Conservation (phyloP, 2,797 vertebrate genomes). For the Anguilla obscura region DNA sequence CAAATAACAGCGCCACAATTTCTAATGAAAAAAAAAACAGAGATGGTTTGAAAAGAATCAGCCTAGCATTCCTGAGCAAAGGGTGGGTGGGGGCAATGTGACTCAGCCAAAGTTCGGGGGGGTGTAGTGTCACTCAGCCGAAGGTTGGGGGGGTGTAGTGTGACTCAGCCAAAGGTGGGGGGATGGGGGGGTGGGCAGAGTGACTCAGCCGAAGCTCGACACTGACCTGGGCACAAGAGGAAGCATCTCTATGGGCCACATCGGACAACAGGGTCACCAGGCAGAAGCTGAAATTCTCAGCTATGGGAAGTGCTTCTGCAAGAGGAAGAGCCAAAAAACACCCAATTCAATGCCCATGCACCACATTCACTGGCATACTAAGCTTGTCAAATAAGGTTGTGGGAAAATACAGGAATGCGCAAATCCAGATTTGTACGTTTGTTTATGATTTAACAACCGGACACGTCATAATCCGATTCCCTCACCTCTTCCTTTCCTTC, state of each 20-base stretch:
- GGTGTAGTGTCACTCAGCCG: too few species aligned
- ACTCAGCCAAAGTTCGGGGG: neutral
- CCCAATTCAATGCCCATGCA: neutral
- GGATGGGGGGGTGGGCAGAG: too few species aligned
- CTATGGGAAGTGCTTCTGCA: constrained; percentile 86
- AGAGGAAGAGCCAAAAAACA: constrained; percentile 27
- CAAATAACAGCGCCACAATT: neutral
- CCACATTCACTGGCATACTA: neutral
- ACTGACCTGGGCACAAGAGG: constrained; percentile 71
- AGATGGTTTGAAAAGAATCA: neutral
- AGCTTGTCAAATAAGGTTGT: neutral
- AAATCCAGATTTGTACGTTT: neutral
- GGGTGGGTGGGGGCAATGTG: too few species aligned
- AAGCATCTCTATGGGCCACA: constrained; percentile 85
- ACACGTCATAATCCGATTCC: neutral
- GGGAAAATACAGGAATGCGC: neutral
- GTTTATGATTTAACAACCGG: neutral
- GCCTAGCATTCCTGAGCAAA: neutral
- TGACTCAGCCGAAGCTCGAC: too few species aligned
- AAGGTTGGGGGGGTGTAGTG: too few species aligned
- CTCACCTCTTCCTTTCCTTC: constrained; percentile 85
- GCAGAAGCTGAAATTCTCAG: constrained; percentile 95
- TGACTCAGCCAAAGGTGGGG: too few species aligned
- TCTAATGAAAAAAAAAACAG: neutral
- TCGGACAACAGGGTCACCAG: constrained; percentile 91